Percentiles rank a stretch among this genome's conserved stretches.
Conservation (phyloP, 1,140 invertebrate species). For the Bombus haemorrhoidalis region DNA sequence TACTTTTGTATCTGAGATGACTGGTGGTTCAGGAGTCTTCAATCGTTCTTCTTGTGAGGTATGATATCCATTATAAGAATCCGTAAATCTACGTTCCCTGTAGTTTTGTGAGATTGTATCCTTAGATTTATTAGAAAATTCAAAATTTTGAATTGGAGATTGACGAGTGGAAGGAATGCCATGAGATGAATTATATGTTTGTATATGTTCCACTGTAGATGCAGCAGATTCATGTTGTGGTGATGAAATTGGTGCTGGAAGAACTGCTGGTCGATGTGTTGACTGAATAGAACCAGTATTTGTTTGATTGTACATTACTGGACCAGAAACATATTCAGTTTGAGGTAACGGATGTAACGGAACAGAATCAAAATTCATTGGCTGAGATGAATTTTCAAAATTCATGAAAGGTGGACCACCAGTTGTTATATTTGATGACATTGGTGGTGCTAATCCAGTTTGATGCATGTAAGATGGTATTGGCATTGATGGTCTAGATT, state of each 20-base stretch:
- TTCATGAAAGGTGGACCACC: slow-evolving; percentile 66
- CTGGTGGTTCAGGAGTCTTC: slow-evolving; percentile 80
- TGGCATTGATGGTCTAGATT: slow-evolving; percentile 29
- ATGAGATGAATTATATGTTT: slow-evolving; percentile 45
- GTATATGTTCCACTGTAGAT: slow-evolving; percentile 42
- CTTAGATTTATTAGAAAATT: slow-evolving; percentile 40
- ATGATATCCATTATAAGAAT: slow-evolving; percentile 62
- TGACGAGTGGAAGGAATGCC: slow-evolving; percentile 14
- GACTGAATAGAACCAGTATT: slow-evolving; percentile 54
- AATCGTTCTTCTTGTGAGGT: slow-evolving; percentile 72
- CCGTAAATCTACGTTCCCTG: slow-evolving; percentile 49
- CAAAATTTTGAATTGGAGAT: slow-evolving; percentile 39
- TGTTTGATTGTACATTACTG: slow-evolving; percentile 73
- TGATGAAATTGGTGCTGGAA: slow-evolving; percentile 61
- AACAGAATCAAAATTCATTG: slow-evolving; percentile 72
- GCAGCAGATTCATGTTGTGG: slow-evolving; percentile 78
- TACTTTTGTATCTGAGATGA: slow-evolving; percentile 81
- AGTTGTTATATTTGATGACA: slow-evolving; percentile 37
- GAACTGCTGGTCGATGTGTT: slow-evolving; percentile 33
- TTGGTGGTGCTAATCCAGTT: slow-evolving; percentile 38
- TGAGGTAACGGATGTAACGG: slow-evolving; percentile 55
- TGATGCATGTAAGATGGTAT: slow-evolving; percentile 65
- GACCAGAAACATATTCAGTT: slow-evolving; percentile 69
- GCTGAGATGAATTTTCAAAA: slow-evolving; percentile 67
- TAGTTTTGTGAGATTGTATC: slow-evolving; percentile 38